Evolutionary conservation across 2,797 vertebrate species (phyloP), one percentile per base, ranked within the genome.

Genomic region (Heliangelus exortis): DNA sequence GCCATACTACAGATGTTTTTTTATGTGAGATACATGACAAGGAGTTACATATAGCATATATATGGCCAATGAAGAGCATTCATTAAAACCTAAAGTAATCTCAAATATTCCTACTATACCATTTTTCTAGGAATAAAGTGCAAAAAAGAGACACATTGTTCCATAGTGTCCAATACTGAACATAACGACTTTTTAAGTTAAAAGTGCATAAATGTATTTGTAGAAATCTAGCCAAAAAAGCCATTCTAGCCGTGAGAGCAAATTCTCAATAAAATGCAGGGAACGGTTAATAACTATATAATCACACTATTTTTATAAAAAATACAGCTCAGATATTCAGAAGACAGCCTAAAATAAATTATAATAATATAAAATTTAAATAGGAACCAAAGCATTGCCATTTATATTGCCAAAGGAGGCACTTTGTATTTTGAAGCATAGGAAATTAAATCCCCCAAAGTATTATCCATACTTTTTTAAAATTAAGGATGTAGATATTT

Each of bases 321-420:
- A 90, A 72, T 50, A 92, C 94, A 95, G 90, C 63, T 96, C 96
- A 88, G 72, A 91, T 96, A 85, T 86, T 95, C 89, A 93, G 95
- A 96, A 95, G 92, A 96, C 87, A 93, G 95, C 87, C 95, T 98
- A 97, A 90, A 96, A 86, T 89, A 95, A 97, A 95, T 93, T 85
- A 50, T 84, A 94, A 87, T 94, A 95, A 92, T 91, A 93, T 92
- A 95, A 92, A 81, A 95, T 88, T 93, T 83, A 84, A 95, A 89
- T 73, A 97, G 96, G 94, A 98, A 98, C 97, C 97, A 97, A 97
- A 98, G 97, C 95, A 89, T 97, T 96, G 95, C 97, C 96, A 97
- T 97, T 95, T 97, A 84, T 97, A 96, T 96, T 97, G 97, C 97
- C 97, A 97, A 98, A 98, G 96, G 93, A 96, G 97, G 96, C 97